phyloP scores from a whole-genome alignment of 2,888 invertebrate species.

The Leptinotarsa rubiginosa region DNA sequence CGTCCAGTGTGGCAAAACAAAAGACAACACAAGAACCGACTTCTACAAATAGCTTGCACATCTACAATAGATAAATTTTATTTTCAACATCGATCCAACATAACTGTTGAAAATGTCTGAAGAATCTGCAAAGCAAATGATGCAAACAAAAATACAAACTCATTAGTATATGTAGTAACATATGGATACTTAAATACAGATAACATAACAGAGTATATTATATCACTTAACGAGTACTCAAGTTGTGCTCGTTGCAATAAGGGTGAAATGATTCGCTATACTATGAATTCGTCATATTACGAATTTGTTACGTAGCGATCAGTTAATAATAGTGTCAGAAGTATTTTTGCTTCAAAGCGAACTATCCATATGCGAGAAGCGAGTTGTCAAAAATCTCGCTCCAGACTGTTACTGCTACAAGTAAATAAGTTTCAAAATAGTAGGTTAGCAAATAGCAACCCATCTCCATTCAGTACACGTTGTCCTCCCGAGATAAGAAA shows the following conservation, averaged over 20 bases:
- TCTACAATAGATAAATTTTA: too few species aligned
- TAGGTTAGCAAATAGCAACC: too few species aligned
- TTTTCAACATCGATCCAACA: too few species aligned
- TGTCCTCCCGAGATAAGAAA: too few species aligned
- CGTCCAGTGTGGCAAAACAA: neutral
- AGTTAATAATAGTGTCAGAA: neutral
- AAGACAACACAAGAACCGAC: too few species aligned
- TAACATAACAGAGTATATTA: neutral
- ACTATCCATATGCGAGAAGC: neutral
- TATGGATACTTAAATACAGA: neutral
- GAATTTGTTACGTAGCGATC: neutral
- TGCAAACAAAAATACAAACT: neutral
- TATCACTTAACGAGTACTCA: neutral
- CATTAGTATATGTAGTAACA: too few species aligned
- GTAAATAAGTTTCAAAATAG: neutral
- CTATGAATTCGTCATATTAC: neutral
- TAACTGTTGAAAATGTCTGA: too few species aligned
- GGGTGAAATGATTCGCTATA: neutral
- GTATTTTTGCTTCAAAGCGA: neutral
- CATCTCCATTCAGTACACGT: too few species aligned
- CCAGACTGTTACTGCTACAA: neutral
- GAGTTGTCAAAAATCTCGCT: neutral
- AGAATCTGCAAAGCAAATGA: neutral
- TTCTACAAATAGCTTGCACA: too few species aligned
- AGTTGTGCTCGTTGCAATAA: neutral